Percentiles rank a stretch among this genome's conserved stretches.
phyloP scores from a whole-genome alignment of 1,140 invertebrate species.

The Halictus rubicundus region DNA sequence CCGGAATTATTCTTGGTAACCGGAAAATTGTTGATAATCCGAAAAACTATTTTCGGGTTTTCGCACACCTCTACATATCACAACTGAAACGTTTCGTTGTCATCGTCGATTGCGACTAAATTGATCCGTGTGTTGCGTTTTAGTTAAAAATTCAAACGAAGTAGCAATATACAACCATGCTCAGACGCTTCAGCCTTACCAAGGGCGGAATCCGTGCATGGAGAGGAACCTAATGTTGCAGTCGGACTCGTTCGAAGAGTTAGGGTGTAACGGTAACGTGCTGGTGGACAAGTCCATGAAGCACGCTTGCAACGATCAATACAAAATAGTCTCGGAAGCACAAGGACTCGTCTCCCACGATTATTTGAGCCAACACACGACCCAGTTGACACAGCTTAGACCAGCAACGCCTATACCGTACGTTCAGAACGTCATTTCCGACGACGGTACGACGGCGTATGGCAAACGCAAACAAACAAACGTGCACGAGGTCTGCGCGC shows the following conservation, averaged over 20 bases:
- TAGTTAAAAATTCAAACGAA: constrained; percentile 81
- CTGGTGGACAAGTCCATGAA: constrained; percentile 87
- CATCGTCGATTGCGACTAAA: neutral
- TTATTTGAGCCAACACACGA: constrained; percentile 71
- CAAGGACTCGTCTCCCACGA: constrained; percentile 81
- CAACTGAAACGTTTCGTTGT: neutral
- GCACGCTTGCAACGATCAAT: constrained; percentile 79
- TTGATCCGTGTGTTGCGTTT: constrained; percentile 35
- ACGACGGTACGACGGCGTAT: constrained; percentile 60
- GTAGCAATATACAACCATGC: constrained; percentile 70
- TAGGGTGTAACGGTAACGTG: constrained; percentile 80
- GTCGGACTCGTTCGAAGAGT: constrained; percentile 83
- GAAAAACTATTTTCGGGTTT: too few relatives aligned
- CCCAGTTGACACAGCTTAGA: constrained; percentile 73
- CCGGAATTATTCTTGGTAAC: too few relatives aligned
- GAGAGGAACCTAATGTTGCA: constrained; percentile 89
- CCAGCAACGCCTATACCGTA: constrained; percentile 86
- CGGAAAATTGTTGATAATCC: too few relatives aligned
- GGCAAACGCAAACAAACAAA: constrained; percentile 81
- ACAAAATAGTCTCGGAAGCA: constrained; percentile 75
- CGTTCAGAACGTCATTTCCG: constrained; percentile 88
- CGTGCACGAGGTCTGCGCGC: constrained; percentile 63
- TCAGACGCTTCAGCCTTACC: constrained; percentile 87
- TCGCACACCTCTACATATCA: neutral
- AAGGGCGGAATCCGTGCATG: constrained; percentile 93